Evolutionary conservation across 1,140 invertebrate species (phyloP), one percentile per base, ranked within the genome.

Genomic region (Drosophila nigrodunni): DNA sequence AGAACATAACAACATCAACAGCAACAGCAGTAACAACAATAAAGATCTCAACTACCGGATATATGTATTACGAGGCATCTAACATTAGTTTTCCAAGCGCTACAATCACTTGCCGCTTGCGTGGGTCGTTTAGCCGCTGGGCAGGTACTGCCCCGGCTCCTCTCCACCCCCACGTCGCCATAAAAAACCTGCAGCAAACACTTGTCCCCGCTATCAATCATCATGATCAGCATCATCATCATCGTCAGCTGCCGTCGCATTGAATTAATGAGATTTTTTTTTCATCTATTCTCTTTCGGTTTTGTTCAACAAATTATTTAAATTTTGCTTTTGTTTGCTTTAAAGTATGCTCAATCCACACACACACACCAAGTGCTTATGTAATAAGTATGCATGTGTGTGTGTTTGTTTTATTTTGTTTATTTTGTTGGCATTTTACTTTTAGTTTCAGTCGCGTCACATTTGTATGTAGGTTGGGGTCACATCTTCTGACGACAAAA

Each of bases 361-460:
- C 61, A 50, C 18, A 58, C 11, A 64, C n/a, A 7, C 10, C 59
- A 37, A 55, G 64, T 57, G 79, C 78, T 87, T 87, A 87, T 87
- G 76, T 87, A 87, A 88, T 80, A 68, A 74, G 44, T 72, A 50
- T 58, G 57, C 44, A 11, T 44, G 35, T 54, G 47, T 54, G 52
- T 68, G 39, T 58, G 21, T 54, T 59, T 72, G 57, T 35, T 74
- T 74, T 61, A 50, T 49, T 74, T 77, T 61, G 74, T 65, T 71
- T 69, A 66, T 77, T 88, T 87, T 86, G 66, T 77, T 88, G 85
- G 71, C 83, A 88, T 83, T 87, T 88, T 89, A 88, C 83, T 88
- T 83, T 88, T 83, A 54, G 85, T 89, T 89, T 89, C 80, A 74
- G 71, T 70, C 61, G 61, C 68, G 67, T 62, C 61, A 46, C 37